phyloP scores from a whole-genome alignment of 2,888 invertebrate genomes.

The Ephialtes manifestator region DNA sequence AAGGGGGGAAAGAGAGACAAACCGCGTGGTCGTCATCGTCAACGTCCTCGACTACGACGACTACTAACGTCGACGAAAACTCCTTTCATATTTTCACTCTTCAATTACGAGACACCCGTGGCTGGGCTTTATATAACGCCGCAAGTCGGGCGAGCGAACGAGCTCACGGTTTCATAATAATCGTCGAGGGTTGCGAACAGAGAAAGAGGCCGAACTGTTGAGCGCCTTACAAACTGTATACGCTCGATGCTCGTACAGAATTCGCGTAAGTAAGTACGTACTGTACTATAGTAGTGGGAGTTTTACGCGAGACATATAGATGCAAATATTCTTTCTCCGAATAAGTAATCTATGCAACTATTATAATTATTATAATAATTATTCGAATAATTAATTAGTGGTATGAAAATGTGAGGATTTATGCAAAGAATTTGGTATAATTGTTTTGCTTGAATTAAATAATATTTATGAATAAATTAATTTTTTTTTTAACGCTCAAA shows the following conservation, averaged over 20 bases:
- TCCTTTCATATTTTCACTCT: slow-evolving; percentile 70
- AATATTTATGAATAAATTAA: no score
- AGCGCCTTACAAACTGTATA: slow-evolving; percentile 41
- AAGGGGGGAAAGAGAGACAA: neutral
- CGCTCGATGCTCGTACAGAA: slow-evolving; percentile 28
- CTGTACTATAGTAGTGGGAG: slow-evolving; percentile 18
- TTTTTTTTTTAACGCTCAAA: no score
- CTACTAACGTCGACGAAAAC: slow-evolving; percentile 59
- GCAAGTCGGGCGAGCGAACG: slow-evolving; percentile 61
- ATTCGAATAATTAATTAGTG: no score
- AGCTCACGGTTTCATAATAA: slow-evolving; percentile 73
- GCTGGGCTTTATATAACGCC: slow-evolving; percentile 64
- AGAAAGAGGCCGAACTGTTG: slow-evolving; percentile 62
- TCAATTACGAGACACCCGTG: slow-evolving; percentile 66
- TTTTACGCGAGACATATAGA: slow-evolving; percentile 21
- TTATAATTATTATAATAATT: no score
- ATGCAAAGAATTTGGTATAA: no score
- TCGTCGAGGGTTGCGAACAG: slow-evolving; percentile 67
- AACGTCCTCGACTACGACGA: slow-evolving; percentile 26
- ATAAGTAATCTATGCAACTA: no score
- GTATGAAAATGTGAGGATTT: no score
- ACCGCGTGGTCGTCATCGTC: slow-evolving; percentile 37
- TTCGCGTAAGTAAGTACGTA: slow-evolving; percentile 5
- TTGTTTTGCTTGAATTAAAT: no score
- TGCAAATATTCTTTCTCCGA: slow-evolving; percentile 33